A percentile compares a stretch with the other conserved stretches of the same genome.
phyloP scores from a whole-genome alignment of 1,140 invertebrate species.

The Drosophila watanabei region DNA sequence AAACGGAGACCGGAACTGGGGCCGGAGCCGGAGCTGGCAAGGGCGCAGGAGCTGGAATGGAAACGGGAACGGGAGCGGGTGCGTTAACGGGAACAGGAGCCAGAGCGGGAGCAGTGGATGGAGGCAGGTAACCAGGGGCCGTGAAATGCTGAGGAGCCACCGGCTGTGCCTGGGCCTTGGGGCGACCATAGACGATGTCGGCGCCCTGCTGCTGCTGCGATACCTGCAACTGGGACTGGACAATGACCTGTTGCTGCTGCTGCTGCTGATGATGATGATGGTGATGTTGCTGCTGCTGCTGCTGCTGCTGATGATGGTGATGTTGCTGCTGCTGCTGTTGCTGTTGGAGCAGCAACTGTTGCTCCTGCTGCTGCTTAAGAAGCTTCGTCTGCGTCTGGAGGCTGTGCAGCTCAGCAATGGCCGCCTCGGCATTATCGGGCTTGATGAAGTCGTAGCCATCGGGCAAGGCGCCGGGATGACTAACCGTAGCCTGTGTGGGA shows the following conservation, averaged over 20 bases:
- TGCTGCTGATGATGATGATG: conserved; percentile 26
- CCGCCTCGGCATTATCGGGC: conserved; percentile 73
- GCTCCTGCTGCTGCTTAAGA: conserved; percentile 67
- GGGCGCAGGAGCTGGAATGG: conserved; percentile 28
- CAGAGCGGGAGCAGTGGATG: conserved; percentile 1
- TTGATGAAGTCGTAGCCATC: conserved; percentile 77
- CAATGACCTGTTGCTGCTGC: conserved; percentile 44
- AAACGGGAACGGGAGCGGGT: conserved; percentile 1
- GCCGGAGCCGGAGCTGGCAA: conserved; percentile 1
- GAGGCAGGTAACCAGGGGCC: conserved; percentile 43
- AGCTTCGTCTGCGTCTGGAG: conserved; percentile 68
- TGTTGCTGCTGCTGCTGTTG: conserved; percentile 32
- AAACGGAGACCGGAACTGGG: conserved; percentile 4
- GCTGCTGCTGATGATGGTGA: conserved; percentile 16
- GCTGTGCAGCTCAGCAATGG: conserved; percentile 77
- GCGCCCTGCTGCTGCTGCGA: conserved; percentile 46
- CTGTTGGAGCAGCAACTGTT: conserved; percentile 28
- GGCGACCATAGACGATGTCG: conserved; percentile 34
- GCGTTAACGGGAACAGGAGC: not conserved
- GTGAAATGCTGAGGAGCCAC: conserved; percentile 23
- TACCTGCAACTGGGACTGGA: conserved; percentile 48
- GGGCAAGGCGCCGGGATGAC: conserved; percentile 52
- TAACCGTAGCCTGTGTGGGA: conserved; percentile 30
- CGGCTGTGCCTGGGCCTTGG: conserved; percentile 29
- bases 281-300: conserved; percentile 40